Evolutionary conservation across 1,140 invertebrate genomes (phyloP).

Genomic region (Mya arenaria): DNA sequence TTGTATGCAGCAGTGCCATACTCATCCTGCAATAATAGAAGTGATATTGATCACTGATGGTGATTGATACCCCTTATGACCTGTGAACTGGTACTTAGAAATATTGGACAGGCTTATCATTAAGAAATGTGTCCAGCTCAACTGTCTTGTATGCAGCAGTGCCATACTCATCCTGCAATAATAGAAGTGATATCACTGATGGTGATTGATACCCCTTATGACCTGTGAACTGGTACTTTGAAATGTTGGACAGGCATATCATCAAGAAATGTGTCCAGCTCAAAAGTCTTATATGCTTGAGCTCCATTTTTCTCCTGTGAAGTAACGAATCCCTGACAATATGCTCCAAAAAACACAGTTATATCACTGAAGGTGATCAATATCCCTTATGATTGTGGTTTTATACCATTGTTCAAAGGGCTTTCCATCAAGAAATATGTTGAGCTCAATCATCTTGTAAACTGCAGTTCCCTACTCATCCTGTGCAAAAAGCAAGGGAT

Average conservation of each 20-base stretch:
- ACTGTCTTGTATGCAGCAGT: conserved; percentile 91
- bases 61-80: conserved; percentile 82
- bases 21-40: conserved; percentile 83
- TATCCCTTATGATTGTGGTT: too few relatives aligned
- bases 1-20: conserved; percentile 90
- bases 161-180: conserved; percentile 86
- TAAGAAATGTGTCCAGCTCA: conserved; percentile 92
- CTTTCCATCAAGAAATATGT: conserved; percentile 88
- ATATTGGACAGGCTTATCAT: conserved; percentile 88
- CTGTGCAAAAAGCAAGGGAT: conserved; percentile 13
- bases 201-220: conserved; percentile 75
- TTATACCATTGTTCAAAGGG: too few relatives aligned
- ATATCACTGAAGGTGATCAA: too few relatives aligned
- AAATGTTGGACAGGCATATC: conserved; percentile 89
- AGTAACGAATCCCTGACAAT: too few relatives aligned
- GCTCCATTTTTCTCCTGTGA: conserved; percentile 89
- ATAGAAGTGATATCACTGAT: background rate
- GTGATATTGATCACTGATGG: background rate
- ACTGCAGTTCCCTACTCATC: conserved; percentile 91
- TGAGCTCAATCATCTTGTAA: conserved; percentile 92
- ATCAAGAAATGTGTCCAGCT: conserved; percentile 91
- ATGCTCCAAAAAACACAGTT: too few relatives aligned
- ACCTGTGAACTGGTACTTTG: conserved; percentile 92
- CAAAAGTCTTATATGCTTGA: conserved; percentile 91
- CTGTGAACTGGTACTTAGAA: conserved; percentile 92